Base-by-base conservation (phyloP, 2,888 invertebrate species). In the Autographa gamma region DNA sequence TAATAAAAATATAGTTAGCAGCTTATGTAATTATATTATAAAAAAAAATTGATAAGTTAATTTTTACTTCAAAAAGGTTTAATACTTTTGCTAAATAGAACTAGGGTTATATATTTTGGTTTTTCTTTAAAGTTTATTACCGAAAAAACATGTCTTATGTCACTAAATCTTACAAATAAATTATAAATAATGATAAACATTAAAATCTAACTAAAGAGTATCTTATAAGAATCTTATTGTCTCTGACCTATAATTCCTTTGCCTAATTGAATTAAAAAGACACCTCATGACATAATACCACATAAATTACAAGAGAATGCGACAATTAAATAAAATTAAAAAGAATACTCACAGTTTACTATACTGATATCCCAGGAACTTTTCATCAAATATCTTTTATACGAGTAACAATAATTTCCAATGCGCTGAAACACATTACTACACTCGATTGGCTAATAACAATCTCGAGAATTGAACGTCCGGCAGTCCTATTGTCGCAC, bases 191-290 rank as follows among this genome's bases (percentile, higher is more conserved):
- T 19, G 19, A 4, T 32, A 18, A 59, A 31, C 13, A n/a, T 25
- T 48, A 11, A 25, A 38, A 66, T 38, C 38, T 43, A 11, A 16
- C 7, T 58, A 48, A 41, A 58, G 1, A 58, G 16, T 19, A 9
- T 74, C 81, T 31, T 59, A 80, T 74, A 64, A 58, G 80, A 83
- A 80, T 84, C 84, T 74, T 70, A 48, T 79, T 69, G 59, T 56
- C 56, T 61, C 63, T 64, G 64, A 74, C 84, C 78, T 71, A 77
- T 62, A 60, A 74, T 32, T 34, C 25, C 2, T 34, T 56, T 48
- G 52, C 31, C n/a, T 83, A 83, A 83, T 83, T 79, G n/a, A 82
- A 83, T 84, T 83, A 79, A 73, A 76, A 74, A 66, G 74, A 74
- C 66, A 61, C 65, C 69, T 68, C 70, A 64, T 66, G 59, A 61